These are phyloP conservation scores for Ylistrum balloti DNA, from an alignment of 1,140 invertebrate species.

Conservation along the genomic window DNA sequence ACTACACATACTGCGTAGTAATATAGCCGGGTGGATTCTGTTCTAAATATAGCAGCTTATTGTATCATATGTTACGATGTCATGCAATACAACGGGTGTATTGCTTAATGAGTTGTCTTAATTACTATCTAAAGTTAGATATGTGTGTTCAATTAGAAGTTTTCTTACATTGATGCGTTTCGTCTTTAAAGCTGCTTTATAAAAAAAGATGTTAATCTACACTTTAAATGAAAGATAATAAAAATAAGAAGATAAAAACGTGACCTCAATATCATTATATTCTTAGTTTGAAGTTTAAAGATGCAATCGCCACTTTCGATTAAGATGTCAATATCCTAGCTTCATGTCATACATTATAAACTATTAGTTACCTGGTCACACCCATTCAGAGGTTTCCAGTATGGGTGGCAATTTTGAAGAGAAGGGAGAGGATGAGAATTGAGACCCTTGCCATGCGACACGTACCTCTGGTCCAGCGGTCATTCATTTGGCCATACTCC, in stretches of 20 bases:
- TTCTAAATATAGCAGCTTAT: slow-evolving; percentile 2
- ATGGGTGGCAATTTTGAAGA: background rate
- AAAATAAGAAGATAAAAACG: too few relatives aligned
- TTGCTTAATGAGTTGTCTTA: background rate
- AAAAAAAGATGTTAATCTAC: too few relatives aligned
- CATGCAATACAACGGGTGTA: background rate
- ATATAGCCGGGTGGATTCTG: background rate
- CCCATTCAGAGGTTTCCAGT: background rate
- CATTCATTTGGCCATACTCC: background rate
- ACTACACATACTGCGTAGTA: background rate
- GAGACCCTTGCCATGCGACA: background rate
- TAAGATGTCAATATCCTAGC: too few relatives aligned
- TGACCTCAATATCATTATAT: too few relatives aligned
- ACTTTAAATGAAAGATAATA: too few relatives aligned
- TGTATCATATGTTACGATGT: background rate
- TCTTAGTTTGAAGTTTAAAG: too few relatives aligned
- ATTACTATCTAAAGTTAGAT: too few relatives aligned
- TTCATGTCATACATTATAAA: too few relatives aligned
- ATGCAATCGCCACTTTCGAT: too few relatives aligned
- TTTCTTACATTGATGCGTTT: too few relatives aligned
- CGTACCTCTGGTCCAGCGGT: background rate
- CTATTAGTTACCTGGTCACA: background rate
- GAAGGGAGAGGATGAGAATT: background rate
- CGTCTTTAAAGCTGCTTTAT: too few relatives aligned
- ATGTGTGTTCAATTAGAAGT: too few relatives aligned